Conservation (phyloP, 2,113 vertebrate genomes). For the Ranitomeya variabilis region DNA sequence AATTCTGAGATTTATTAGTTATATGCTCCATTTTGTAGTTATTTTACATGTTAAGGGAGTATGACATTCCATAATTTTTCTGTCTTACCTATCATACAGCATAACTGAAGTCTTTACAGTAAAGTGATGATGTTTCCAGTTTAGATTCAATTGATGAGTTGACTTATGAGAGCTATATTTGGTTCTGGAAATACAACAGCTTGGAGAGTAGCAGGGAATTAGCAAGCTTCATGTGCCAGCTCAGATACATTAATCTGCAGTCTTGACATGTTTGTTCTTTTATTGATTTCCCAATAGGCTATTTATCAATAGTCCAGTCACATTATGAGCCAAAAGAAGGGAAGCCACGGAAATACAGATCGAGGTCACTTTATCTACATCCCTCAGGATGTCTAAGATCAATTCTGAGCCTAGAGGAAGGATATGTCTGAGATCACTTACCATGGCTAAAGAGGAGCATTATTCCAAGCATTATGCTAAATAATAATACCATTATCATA, state of each 20-base stretch:
- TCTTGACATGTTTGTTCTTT: slow-evolving; percentile 64
- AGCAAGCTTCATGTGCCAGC: slow-evolving; percentile 63
- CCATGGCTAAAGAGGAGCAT: slow-evolving; percentile 17
- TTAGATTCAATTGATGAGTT: slow-evolving; percentile 30
- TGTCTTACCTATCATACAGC: not conserved
- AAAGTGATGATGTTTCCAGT: slow-evolving; percentile 19
- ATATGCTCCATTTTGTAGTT: not conserved
- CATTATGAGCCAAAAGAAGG: slow-evolving; percentile 63
- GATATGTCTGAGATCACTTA: not conserved
- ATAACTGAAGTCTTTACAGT: slow-evolving; percentile 34
- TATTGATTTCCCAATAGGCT: slow-evolving; percentile 72
- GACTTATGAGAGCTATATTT: slow-evolving; percentile 11
- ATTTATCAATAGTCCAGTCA: slow-evolving; percentile 68
- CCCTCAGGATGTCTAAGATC: slow-evolving; percentile 66
- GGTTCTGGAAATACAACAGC: slow-evolving; percentile 20
- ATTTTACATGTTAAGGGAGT: not conserved
- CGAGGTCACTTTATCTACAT: slow-evolving; percentile 67
- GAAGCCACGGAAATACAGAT: slow-evolving; percentile 60
- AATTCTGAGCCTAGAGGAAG: slow-evolving; percentile 55
- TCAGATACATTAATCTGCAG: slow-evolving; percentile 68
- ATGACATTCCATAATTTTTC: not conserved
- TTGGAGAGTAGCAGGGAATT: not conserved
- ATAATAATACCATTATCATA: slow-evolving; percentile 11
- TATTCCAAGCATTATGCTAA: slow-evolving; percentile 29
- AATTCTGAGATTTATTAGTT: not conserved